Conservation (phyloP, 1,140 invertebrate species). For the Chironomus striatipennis region DNA sequence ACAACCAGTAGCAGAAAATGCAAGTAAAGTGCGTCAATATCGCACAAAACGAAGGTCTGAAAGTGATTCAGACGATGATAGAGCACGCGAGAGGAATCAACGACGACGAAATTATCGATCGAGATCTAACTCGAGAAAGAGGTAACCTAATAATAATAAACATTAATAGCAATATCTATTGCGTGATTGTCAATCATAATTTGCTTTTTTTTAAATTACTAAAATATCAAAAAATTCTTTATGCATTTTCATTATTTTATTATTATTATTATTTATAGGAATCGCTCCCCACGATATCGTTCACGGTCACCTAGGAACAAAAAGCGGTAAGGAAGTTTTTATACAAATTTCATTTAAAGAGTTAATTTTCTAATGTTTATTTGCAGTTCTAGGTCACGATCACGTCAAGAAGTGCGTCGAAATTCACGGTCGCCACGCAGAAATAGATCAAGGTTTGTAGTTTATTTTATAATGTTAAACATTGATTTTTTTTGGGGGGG, state of each 20-base stretch:
- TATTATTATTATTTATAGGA: background rate
- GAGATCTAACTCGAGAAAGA: background rate
- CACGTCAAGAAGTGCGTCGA: background rate
- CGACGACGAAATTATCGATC: background rate
- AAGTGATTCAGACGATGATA: slow-evolving; percentile 14
- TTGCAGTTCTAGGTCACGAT: background rate
- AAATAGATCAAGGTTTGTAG: background rate
- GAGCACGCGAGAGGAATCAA: background rate
- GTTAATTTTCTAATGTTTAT: background rate
- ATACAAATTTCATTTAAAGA: background rate
- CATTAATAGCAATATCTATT: background rate
- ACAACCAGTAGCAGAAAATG: background rate
- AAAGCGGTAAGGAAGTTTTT: background rate
- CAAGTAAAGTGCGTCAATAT: slow-evolving; percentile 1
- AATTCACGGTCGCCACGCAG: background rate
- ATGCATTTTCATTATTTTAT: background rate
- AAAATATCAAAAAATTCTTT: background rate
- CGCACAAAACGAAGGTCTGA: background rate
- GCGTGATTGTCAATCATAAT: background rate
- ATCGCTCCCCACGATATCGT: background rate
- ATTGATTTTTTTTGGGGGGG: too few relatives aligned
- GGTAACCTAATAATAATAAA: background rate
- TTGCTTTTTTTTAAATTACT: background rate
- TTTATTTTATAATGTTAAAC: too few relatives aligned
- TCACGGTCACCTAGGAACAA: background rate